Base-by-base conservation (phyloP, 2,888 invertebrate species). In the Atethmia centrago region DNA sequence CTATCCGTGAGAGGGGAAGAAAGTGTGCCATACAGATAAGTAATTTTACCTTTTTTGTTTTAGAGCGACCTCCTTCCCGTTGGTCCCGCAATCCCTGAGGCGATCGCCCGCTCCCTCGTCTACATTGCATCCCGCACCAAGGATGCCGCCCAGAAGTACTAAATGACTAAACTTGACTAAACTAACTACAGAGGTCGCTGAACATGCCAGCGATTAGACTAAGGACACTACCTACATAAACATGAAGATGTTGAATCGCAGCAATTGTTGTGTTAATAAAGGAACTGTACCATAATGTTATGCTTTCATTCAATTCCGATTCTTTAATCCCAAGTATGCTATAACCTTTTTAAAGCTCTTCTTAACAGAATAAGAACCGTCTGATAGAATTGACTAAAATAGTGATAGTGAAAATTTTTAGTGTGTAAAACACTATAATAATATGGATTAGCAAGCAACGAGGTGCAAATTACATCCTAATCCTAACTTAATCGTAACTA, bases 51-150 rank as follows among this genome's bases (percentile, higher is more conserved):
- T 73, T 40, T 74, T 72, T 45, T 74, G 3, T 88, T 85, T 59
- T 89, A 94, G 94, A 80, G 94, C 53, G 83, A 89, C 65, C 1
- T 85, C 25, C 80, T 94, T 51, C 94, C 94, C 62, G 89, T 90
- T 3, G 89, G 77, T 2, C 96, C 94, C 14, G 87, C 85, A 12
- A 78, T 91, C 1, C 95, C 95, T 9, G 90, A 85, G 2, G 90
- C 86, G 9, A 95, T 95, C 79, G 77, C 74, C 42, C 92, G 92
- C 75, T 82, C 94, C 25, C 68, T 95, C 31, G 89, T 86, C 67
- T 95, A 92, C 90, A 90, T 89, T 77, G 88, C 84, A 0, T 79
- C 84, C 51, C 92, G 91, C 66, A 1, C 73, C 12, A 51, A 61
- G 31, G 74, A 76, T 4, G 19, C 45, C 31, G 51, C 0, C 55